phyloP scores from a whole-genome alignment of 2,797 vertebrate species.

The Pyrrhura leucotis region DNA sequence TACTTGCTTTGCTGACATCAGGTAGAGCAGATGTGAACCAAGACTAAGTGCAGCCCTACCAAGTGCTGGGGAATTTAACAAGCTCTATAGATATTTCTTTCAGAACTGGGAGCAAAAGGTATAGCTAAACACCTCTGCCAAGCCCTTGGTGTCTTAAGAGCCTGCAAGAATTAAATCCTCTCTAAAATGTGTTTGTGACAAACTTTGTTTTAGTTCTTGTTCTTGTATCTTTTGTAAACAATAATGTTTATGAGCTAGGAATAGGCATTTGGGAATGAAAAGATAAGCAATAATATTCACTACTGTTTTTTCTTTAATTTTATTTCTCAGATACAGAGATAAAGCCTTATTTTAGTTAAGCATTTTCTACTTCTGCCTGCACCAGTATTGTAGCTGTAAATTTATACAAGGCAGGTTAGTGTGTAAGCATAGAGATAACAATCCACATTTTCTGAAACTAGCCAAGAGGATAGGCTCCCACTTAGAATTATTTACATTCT shows the following conservation, averaged over 20 bases:
- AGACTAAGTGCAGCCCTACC: background rate
- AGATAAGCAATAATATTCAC: slow-evolving; percentile 28
- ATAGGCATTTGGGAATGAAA: slow-evolving; percentile 9
- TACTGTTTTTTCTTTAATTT: background rate
- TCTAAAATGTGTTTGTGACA: background rate
- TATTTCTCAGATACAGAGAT: background rate
- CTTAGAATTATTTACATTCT: slow-evolving; percentile 27
- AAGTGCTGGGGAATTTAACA: background rate
- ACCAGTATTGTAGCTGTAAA: slow-evolving; percentile 11
- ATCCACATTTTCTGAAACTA: slow-evolving; percentile 19
- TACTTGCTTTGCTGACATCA: background rate
- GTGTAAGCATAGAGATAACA: slow-evolving; percentile 1
- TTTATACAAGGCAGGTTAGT: slow-evolving; percentile 38
- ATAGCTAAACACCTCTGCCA: background rate
- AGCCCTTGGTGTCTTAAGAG: background rate
- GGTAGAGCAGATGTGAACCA: background rate
- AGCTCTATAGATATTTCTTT: background rate
- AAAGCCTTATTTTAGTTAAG: slow-evolving; percentile 46
- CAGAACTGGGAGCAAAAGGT: background rate
- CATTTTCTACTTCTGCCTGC: background rate
- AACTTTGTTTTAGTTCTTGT: slow-evolving; percentile 2
- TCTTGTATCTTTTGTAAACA: background rate
- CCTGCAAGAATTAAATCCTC: background rate
- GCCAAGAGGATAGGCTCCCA: background rate
- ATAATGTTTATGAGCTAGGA: background rate